A percentile compares a stretch with the other conserved stretches of the same genome.
Evolutionary conservation across 1,140 invertebrate species (phyloP).

Genomic region (Paralvinella palmiformis): DNA sequence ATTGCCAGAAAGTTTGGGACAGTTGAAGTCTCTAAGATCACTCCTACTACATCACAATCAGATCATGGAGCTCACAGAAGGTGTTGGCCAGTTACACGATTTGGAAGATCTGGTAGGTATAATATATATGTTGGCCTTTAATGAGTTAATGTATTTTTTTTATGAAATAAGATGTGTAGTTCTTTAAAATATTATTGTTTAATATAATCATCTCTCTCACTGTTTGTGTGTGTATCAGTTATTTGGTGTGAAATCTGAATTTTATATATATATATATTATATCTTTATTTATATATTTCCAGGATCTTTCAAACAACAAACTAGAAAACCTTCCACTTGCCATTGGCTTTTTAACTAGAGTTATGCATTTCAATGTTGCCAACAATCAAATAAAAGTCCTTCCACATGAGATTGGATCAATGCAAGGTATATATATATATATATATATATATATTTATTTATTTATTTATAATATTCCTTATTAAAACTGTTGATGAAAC

Average conservation of each 20-base stretch:
- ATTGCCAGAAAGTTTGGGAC: conserved; percentile 40
- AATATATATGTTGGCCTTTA: too few species aligned
- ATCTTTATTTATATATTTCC: conserved; percentile 27
- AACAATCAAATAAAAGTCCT: conserved; percentile 57
- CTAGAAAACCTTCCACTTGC: conserved; percentile 54
- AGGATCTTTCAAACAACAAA: conserved; percentile 62
- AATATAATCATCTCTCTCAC: too few species aligned
- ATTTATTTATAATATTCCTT: too few species aligned
- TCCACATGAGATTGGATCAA: conserved; percentile 57
- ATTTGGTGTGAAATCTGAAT: too few species aligned
- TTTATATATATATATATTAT: too few species aligned
- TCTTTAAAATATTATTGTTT: too few species aligned
- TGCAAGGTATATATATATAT: conserved; percentile 53
- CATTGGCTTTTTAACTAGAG: conserved; percentile 57
- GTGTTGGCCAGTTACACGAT: conserved; percentile 44
- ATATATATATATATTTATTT: too few species aligned
- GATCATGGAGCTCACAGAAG: conserved; percentile 36
- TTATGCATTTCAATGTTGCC: conserved; percentile 56
- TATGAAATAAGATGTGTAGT: too few species aligned
- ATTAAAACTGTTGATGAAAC: too few species aligned
- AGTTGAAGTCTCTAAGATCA: conserved; percentile 35
- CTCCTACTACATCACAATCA: conserved; percentile 48
- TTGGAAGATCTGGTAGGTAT: conserved; percentile 52
- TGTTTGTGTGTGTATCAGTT: too few species aligned
- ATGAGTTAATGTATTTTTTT: too few species aligned